These are phyloP conservation scores for Dendrolimus punctatus DNA, from an alignment of 1,140 invertebrate species.

Conservation along the genomic window DNA sequence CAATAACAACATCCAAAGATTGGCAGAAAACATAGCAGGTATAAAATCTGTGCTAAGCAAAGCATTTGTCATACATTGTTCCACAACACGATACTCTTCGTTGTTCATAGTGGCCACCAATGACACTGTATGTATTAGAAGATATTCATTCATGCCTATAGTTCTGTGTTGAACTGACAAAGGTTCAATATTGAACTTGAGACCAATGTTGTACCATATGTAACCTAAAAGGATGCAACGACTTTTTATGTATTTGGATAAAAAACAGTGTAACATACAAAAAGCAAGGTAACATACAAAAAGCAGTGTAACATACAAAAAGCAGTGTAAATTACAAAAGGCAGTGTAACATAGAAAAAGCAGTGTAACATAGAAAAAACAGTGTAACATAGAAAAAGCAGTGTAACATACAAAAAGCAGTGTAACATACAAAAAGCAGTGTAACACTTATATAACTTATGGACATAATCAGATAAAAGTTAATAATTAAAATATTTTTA, in stretches of 20 bases:
- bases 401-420: no score
- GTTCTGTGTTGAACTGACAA: slow-evolving; percentile 1
- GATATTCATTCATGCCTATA: slow-evolving; percentile 33
- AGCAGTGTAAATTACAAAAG: no score
- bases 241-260: not conserved
- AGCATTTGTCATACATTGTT: slow-evolving; percentile 27
- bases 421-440: no score
- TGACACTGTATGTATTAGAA: slow-evolving; percentile 25
- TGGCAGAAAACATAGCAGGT: slow-evolving; percentile 35
- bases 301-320: no score
- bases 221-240: slow-evolving; percentile 28
- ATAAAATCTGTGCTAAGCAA: slow-evolving; percentile 30
- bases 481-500: no score
- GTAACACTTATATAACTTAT: no score
- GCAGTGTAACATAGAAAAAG: no score
- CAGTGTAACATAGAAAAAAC: no score
- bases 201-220: slow-evolving; percentile 34
- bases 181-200: slow-evolving; percentile 21
- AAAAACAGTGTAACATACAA: no score
- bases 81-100: slow-evolving; percentile 27
- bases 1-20: slow-evolving; percentile 37
- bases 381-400: no score
- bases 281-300: no score
- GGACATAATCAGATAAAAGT: no score
- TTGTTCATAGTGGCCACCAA: slow-evolving; percentile 17